phyloP scores from a whole-genome alignment of 2,888 invertebrate genomes.

The Melitaea athalia region DNA sequence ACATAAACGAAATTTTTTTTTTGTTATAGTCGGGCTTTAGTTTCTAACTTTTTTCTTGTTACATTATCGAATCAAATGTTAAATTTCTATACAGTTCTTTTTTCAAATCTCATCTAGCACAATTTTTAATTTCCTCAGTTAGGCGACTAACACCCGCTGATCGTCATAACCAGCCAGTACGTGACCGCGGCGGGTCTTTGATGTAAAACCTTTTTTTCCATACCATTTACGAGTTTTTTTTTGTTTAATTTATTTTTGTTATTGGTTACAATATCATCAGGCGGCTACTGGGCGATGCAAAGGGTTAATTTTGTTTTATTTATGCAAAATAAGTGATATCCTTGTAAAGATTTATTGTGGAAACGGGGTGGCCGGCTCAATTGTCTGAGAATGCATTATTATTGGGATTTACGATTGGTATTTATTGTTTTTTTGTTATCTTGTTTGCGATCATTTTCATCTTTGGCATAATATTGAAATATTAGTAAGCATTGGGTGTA shows the following conservation, averaged over 20 bases:
- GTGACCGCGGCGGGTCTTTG: conserved; percentile 79
- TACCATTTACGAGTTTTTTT: conserved; percentile 58
- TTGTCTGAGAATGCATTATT: conserved; percentile 4
- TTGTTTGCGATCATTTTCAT: conserved; percentile 1
- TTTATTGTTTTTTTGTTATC: conserved; percentile 1
- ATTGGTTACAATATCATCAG: conserved; percentile 77
- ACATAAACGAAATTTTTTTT: too few species aligned
- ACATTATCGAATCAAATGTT: conserved; percentile 5
- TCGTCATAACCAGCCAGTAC: conserved; percentile 76
- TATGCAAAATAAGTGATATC: conserved; percentile 77
- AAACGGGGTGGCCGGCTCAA: conserved; percentile 51
- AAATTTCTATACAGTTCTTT: conserved; percentile 41
- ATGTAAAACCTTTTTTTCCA: conserved; percentile 68
- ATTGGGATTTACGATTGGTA: conserved; percentile 9
- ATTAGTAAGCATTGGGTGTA: background rate
- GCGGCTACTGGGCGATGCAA: conserved; percentile 78
- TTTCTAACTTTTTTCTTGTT: background rate
- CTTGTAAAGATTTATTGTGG: conserved; percentile 70
- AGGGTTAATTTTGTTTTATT: conserved; percentile 80
- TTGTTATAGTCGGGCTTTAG: too few species aligned
- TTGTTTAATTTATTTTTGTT: conserved; percentile 74
- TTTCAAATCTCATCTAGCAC: conserved; percentile 52
- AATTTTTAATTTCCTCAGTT: conserved; percentile 68
- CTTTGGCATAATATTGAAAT: conserved; percentile 4
- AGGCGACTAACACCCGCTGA: conserved; percentile 64